phyloP scores from a whole-genome alignment of 2,113 vertebrate genomes.

The Nesoenas mayeri region DNA sequence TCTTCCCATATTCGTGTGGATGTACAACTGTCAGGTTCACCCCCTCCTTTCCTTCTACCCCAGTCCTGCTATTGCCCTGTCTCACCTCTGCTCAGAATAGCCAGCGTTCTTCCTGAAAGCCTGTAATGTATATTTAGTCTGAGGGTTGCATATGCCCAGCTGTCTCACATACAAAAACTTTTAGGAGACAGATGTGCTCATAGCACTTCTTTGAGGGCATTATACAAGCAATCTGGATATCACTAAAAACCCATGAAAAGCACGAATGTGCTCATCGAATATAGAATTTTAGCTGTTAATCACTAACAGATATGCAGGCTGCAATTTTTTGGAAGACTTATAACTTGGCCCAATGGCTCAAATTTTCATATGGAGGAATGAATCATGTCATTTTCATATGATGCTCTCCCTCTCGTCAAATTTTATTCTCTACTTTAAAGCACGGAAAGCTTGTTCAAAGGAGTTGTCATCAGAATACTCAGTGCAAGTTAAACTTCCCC shows the following conservation, averaged over 20 bases:
- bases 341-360: not conserved
- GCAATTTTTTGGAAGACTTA: not conserved
- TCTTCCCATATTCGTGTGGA: not conserved
- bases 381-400: not conserved
- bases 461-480: not conserved
- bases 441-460: not conserved
- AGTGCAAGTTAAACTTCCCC: not conserved
- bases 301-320: not conserved
- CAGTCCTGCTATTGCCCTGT: not conserved
- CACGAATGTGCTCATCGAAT: not conserved
- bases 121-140: not conserved
- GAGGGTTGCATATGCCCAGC: not conserved
- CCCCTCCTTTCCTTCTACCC: not conserved
- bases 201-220: constrained; percentile 6
- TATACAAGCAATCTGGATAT: constrained; percentile 22
- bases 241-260: not conserved
- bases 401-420: not conserved
- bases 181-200: not conserved
- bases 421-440: not conserved
- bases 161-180: not conserved
- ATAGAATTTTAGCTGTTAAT: constrained; percentile 8
- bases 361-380: constrained; percentile 21
- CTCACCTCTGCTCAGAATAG: not conserved
- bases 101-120: not conserved
- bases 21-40: not conserved